Percentiles rank a stretch among this genome's conserved stretches.
Evolutionary conservation across 2,797 vertebrate genomes (phyloP).

Genomic region (Acrocephalus scirpaceus): DNA sequence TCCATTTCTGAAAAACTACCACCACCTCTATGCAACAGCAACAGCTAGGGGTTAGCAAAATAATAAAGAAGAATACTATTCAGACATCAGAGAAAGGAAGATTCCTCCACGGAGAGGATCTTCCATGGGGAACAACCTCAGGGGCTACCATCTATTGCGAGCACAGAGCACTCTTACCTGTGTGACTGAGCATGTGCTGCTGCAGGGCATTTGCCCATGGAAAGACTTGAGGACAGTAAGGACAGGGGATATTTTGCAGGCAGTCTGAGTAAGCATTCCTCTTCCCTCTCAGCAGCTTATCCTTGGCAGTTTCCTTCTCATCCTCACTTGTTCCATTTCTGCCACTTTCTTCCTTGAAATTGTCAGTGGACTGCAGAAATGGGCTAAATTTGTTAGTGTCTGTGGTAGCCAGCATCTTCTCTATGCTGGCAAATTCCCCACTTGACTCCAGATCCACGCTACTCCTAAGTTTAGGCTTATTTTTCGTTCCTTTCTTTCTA

Average conservation of each 20-base stretch:
- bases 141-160: neutral
- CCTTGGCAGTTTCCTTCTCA: constrained; percentile 79
- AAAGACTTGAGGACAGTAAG: constrained; percentile 91
- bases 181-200: constrained; percentile 95
- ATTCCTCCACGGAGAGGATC: neutral
- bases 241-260: constrained; percentile 92
- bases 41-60: neutral
- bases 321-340: constrained; percentile 77
- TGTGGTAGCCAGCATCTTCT: constrained; percentile 95
- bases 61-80: neutral
- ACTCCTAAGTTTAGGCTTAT: constrained; percentile 60
- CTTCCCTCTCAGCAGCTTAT: constrained; percentile 84
- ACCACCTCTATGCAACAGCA: neutral
- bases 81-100: neutral
- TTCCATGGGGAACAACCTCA: neutral
- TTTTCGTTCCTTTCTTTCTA: constrained; percentile 80
- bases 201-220: constrained; percentile 95
- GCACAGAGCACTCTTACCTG: constrained; percentile 77
- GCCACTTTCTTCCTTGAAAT: constrained; percentile 76
- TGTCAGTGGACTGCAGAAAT: constrained; percentile 85
- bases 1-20: neutral
- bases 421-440: constrained; percentile 95
- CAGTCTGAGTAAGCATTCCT: constrained; percentile 91
- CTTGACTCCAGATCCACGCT: constrained; percentile 92
- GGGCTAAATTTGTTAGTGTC: constrained; percentile 95